These are phyloP conservation scores for Tetheella fluctuosa DNA, from an alignment of 2,888 invertebrate genomes.

Conservation along the genomic window DNA sequence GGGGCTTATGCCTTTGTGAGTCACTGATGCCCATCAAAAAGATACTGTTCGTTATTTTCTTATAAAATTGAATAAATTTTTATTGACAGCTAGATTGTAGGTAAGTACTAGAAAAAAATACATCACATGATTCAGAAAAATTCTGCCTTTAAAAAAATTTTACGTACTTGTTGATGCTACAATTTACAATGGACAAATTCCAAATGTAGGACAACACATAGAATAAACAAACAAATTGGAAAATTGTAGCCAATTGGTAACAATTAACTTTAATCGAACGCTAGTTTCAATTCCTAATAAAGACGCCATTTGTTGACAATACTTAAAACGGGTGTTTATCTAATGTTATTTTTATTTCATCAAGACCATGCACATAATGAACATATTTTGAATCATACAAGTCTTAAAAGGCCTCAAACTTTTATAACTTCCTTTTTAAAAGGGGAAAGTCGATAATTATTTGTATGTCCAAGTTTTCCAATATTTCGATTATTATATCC, in stretches of 20 bases:
- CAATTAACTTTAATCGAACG: conserved; percentile 48
- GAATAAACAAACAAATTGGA: conserved; percentile 41
- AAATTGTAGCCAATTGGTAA: conserved; percentile 51
- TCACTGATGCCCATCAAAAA: conserved; percentile 41
- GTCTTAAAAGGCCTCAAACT: too few relatives aligned
- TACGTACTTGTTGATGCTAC: background rate
- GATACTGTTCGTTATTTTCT: conserved; percentile 31
- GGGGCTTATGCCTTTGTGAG: conserved; percentile 49
- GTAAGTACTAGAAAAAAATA: background rate
- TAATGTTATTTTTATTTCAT: background rate
- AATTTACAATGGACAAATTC: conserved; percentile 2
- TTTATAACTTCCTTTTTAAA: too few relatives aligned
- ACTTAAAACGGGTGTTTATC: background rate
- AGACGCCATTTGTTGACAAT: conserved; percentile 9
- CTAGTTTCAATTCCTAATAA: conserved; percentile 39
- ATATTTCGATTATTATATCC: too few relatives aligned
- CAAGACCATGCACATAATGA: too few relatives aligned
- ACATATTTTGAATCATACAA: too few relatives aligned
- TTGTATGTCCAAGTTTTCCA: too few relatives aligned
- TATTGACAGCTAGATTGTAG: conserved; percentile 2
- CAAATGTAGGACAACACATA: conserved; percentile 4
- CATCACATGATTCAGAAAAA: too few relatives aligned
- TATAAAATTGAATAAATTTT: background rate
- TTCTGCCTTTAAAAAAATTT: too few relatives aligned
- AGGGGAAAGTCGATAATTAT: too few relatives aligned